phyloP scores from a whole-genome alignment of 2,113 vertebrate species.

The Entomyzon cyanotis region DNA sequence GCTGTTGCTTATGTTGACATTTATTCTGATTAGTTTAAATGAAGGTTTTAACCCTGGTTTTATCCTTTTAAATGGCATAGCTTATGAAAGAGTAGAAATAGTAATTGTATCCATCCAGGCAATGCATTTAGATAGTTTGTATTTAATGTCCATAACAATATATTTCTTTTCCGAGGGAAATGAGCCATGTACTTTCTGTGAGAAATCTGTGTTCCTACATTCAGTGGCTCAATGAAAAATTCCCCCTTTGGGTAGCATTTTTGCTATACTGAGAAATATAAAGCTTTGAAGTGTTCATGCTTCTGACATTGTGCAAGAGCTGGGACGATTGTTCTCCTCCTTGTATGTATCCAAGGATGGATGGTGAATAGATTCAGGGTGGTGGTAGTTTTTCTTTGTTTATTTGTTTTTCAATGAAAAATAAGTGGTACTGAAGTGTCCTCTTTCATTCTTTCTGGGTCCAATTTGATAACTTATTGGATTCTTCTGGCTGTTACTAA shows the following conservation, averaged over 20 bases:
- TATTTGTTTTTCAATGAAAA: not conserved
- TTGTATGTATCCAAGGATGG: not conserved
- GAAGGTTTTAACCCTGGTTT: slow-evolving; percentile 6
- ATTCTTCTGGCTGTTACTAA: not conserved
- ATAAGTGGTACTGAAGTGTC: not conserved
- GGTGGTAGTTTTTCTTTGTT: not conserved
- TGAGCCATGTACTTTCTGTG: not conserved
- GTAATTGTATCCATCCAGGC: not conserved
- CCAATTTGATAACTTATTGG: not conserved
- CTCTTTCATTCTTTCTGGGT: not conserved
- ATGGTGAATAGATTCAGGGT: not conserved
- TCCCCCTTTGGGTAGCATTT: not conserved
- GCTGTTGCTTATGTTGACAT: not conserved
- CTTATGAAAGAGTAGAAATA: not conserved
- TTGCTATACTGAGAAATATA: not conserved
- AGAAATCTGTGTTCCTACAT: not conserved
- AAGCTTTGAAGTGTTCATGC: not conserved
- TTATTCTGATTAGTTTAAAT: slow-evolving; percentile 39
- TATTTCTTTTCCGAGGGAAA: not conserved
- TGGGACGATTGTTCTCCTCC: not conserved
- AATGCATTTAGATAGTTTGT: not conserved
- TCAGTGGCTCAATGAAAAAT: not conserved
- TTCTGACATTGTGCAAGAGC: not conserved
- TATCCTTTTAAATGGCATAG: not conserved
- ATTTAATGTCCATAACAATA: not conserved